Conservation (phyloP, 2,113 vertebrate genomes). For the Naja naja region DNA sequence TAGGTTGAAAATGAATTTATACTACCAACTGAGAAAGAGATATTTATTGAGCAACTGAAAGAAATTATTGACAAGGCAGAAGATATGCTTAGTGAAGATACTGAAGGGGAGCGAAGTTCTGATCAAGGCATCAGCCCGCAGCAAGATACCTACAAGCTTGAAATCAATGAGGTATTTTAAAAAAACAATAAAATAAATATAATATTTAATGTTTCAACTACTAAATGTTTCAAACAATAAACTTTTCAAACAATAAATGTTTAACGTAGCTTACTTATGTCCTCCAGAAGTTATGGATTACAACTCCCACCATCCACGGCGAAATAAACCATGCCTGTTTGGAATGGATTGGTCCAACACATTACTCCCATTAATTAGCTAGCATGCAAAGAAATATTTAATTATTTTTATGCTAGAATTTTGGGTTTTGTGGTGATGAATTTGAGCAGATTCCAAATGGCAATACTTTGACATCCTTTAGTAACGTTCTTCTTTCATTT, state of each 20-base stretch:
- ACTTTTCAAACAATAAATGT: not conserved
- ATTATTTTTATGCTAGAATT: not conserved
- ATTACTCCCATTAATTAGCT: not conserved
- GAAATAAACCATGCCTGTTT: not conserved
- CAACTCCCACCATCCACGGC: not conserved
- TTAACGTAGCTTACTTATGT: not conserved
- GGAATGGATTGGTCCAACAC: not conserved
- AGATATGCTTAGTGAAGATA: conserved; percentile 94
- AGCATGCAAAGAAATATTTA: not conserved
- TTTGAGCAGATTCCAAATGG: not conserved
- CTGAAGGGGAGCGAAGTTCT: conserved; percentile 81
- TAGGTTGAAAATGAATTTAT: conserved; percentile 98
- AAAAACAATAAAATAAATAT: not conserved
- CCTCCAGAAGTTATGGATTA: not conserved
- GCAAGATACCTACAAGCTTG: conserved; percentile 66
- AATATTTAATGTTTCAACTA: not conserved
- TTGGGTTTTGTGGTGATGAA: not conserved
- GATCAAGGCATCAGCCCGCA: conserved; percentile 81
- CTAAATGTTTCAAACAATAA: not conserved
- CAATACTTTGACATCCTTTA: not conserved
- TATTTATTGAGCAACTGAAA: conserved; percentile 97
- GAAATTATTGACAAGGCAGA: conserved; percentile 98
- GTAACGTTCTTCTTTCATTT: not conserved
- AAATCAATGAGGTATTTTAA: conserved; percentile 75
- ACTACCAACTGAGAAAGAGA: conserved; percentile 88